These are phyloP conservation scores for Papilio elwesi DNA, from an alignment of 2,888 invertebrate genomes.

Conservation along the genomic window DNA sequence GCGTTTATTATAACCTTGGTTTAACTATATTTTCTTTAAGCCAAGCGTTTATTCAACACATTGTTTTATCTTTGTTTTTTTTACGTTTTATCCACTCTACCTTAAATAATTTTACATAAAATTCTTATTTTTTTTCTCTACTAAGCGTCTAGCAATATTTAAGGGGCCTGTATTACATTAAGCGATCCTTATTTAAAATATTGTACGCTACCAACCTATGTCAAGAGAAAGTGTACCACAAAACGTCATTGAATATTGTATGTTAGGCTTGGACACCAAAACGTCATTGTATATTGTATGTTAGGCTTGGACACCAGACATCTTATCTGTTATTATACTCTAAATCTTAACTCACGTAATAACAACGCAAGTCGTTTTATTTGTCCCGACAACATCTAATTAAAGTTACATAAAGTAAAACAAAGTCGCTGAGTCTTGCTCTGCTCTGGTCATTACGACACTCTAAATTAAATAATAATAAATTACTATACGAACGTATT, in stretches of 20 bases:
- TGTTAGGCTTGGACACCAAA: not conserved
- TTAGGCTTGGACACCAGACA: constrained; percentile 1
- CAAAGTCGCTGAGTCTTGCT: not conserved
- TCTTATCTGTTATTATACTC: constrained; percentile 17
- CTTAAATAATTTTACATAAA: too few species aligned
- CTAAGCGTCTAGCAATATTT: too few species aligned
- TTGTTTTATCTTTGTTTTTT: too few species aligned
- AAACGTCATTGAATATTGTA: not conserved
- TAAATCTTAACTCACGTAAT: constrained; percentile 5
- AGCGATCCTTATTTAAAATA: too few species aligned
- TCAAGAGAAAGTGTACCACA: constrained; percentile 6
- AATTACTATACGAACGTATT: not conserved
- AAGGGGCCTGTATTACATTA: not conserved
- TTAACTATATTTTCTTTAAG: too few species aligned
- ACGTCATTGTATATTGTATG: not conserved
- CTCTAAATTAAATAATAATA: too few species aligned
- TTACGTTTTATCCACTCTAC: too few species aligned
- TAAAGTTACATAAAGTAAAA: constrained; percentile 27
- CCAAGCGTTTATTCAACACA: too few species aligned
- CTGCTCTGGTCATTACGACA: constrained; percentile 3
- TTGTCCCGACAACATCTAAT: constrained; percentile 11
- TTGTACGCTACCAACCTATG: not conserved
- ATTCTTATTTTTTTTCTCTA: too few species aligned
- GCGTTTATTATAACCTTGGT: too few species aligned
- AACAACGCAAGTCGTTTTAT: constrained; percentile 7